Evolutionary conservation across 2,113 vertebrate genomes (phyloP), one percentile per base, ranked within the genome.

Genomic region (Anarrhichthys ocellatus): DNA sequence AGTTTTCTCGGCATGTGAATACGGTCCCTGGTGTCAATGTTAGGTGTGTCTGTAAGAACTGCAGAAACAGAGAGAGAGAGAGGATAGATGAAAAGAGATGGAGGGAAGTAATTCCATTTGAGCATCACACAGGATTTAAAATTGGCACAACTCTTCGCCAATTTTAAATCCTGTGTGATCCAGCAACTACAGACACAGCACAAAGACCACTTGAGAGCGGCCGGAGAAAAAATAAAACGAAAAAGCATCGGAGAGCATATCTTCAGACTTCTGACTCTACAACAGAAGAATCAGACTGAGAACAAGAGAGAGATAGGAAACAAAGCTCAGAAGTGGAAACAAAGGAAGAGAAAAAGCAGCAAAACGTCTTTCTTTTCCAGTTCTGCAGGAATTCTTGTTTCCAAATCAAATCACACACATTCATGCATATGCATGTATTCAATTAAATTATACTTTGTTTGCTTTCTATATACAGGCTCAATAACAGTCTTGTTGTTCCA

Each of bases 101-200:
- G 32, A 44, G 76, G 36, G 56, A 56, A 22, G 44, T 64, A 79
- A 78, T 56, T 68, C 69, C 46, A 18, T 79, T 74, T 75, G 58
- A 69, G 64, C 34, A 6, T 34, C 34, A 34, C 34, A 6, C 34
- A 34, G 34, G 34, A 34, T 34, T 34, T 34, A 6, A 34, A 34
- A 34, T 34, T 34, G 34, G 34, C 34, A 34, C 34, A 34, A 34
- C 34, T 34, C 34, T 34, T 34, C 34, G 34, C 72, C 79, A 74
- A 32, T 69, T 80, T 66, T 67, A 61, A 77, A 75, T 74, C 80
- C 74, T 68, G 61, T 42, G 71, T 62, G 54, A 69, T 70, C 46
- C 44, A 56, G 70, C 7, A 32, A 64, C 75, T 58, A 59, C 34
- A 64, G 22, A 27, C 80, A 67, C 34, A 9, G 46, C 36, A 70